Conservation (phyloP, 2,113 vertebrate species). For the Lepus timidus region DNA sequence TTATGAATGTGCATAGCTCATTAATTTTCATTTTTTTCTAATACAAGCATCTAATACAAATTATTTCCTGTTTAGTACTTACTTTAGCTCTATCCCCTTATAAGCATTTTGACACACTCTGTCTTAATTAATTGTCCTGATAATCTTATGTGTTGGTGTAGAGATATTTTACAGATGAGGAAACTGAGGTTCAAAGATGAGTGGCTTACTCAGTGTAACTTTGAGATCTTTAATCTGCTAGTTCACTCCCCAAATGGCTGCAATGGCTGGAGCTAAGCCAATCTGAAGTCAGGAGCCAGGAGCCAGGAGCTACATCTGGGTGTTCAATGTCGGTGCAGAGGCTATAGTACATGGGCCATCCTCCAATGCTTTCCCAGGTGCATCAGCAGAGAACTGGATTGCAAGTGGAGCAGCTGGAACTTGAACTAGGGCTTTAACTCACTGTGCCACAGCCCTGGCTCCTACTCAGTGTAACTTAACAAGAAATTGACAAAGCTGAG, state of each 20-base stretch:
- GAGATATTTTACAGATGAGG: neutral
- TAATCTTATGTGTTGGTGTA: neutral
- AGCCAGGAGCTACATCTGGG: too few species aligned
- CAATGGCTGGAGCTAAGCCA: too few species aligned
- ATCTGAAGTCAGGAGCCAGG: too few species aligned
- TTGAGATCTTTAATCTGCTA: too few species aligned
- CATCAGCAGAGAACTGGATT: too few species aligned
- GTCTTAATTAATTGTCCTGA: neutral
- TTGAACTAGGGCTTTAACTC: too few species aligned
- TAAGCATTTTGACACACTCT: slow-evolving; percentile 10
- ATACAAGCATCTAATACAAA: neutral
- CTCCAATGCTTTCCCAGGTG: too few species aligned
- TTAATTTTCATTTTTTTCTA: slow-evolving; percentile 17
- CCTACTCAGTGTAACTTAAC: neutral
- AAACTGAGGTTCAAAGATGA: slow-evolving; percentile 22
- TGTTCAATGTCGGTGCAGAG: too few species aligned
- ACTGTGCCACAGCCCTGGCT: too few species aligned
- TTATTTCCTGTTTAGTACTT: neutral
- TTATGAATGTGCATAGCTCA: neutral
- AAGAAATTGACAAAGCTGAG: neutral
- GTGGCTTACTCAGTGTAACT: neutral
- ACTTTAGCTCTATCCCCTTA: neutral
- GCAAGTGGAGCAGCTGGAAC: too few species aligned
- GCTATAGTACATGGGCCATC: too few species aligned
- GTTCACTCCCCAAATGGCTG: too few species aligned